These are phyloP conservation scores for Riparia riparia DNA, from an alignment of 2,113 vertebrate species.

Conservation along the genomic window DNA sequence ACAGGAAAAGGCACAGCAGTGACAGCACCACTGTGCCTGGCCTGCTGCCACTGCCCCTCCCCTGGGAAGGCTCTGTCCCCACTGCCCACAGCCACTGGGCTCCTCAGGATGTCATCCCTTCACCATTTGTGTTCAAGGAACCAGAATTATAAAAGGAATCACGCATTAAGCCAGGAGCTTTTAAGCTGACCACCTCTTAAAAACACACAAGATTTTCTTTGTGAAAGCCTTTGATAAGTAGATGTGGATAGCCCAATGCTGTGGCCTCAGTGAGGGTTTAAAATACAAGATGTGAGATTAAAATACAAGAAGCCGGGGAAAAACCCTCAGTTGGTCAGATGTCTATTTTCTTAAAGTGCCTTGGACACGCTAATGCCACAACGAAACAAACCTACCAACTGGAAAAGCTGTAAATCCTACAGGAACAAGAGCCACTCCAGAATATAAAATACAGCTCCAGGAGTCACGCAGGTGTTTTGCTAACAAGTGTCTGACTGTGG, in stretches of 20 bases:
- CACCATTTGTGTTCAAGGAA: background rate
- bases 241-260: background rate
- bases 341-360: background rate
- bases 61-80: background rate
- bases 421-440: background rate
- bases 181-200: background rate
- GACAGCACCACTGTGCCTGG: background rate
- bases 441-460: background rate
- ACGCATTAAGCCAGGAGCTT: background rate
- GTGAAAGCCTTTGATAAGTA: background rate
- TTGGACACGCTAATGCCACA: background rate
- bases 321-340: fast-evolving
- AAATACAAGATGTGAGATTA: background rate
- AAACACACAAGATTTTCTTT: background rate
- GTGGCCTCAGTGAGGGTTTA: background rate
- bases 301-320: background rate
- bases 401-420: background rate
- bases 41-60: background rate
- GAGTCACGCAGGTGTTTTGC: background rate
- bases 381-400: background rate
- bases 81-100: background rate
- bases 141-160: background rate
- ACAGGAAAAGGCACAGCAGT: background rate
- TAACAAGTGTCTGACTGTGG: background rate
- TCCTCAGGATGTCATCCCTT: background rate